Evolutionary conservation across 2,888 invertebrate genomes (phyloP).

Genomic region (Drosophila nr. perissopoda): DNA sequence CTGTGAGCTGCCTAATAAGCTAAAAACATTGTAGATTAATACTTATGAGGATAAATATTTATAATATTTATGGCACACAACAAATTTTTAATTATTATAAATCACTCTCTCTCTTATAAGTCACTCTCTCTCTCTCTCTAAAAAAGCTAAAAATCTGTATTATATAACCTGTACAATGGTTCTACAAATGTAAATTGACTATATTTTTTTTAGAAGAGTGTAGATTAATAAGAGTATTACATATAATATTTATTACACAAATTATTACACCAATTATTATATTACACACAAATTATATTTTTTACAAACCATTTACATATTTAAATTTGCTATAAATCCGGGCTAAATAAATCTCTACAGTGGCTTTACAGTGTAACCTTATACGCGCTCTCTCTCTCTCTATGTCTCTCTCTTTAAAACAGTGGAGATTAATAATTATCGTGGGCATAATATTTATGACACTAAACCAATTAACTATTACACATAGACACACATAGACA

Average conservation of each 20-base stretch:
- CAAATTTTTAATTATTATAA: conserved; percentile 44
- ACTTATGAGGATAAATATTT: conserved; percentile 21
- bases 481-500: conserved; percentile 35
- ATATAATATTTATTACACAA: background rate
- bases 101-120: too few species aligned
- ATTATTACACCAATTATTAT: background rate
- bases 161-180: too few species aligned
- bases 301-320: background rate
- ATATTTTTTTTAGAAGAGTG: background rate
- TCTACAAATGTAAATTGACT: background rate
- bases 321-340: background rate
- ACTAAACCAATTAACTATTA: conserved; percentile 69
- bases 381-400: background rate
- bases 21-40: background rate
- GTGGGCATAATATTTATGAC: conserved; percentile 32
- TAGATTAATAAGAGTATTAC: background rate
- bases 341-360: background rate
- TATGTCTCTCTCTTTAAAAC: background rate
- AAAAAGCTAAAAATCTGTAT: background rate
- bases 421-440: background rate
- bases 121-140: background rate
- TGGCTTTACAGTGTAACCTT: background rate
- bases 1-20: background rate
- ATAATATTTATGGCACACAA: conserved; percentile 48
- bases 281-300: background rate